A percentile compares a stretch with the other conserved stretches of the same genome.
phyloP scores from a whole-genome alignment of 1,140 invertebrate species.

The Colletes gigas region DNA sequence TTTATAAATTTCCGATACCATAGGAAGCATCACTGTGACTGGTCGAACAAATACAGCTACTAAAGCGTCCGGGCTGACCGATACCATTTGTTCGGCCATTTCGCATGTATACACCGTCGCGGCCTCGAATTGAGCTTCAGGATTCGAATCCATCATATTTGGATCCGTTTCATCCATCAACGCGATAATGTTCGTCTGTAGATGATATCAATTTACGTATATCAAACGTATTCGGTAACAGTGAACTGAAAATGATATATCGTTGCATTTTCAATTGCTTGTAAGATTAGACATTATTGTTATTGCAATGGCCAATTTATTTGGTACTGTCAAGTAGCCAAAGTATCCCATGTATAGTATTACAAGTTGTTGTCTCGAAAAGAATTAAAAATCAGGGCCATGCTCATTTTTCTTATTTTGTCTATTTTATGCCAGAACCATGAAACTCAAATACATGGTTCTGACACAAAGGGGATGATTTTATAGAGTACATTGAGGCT shows the following conservation, averaged over 20 bases:
- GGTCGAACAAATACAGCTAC: constrained; percentile 72
- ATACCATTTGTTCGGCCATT: constrained; percentile 65
- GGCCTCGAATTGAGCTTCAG: constrained; percentile 60
- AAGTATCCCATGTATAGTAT: no score
- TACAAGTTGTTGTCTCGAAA: no score
- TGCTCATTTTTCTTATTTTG: no score
- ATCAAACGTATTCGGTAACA: background rate
- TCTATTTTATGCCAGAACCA: no score
- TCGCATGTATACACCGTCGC: constrained; percentile 62
- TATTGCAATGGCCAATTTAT: background rate
- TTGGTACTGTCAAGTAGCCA: no score
- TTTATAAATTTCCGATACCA: constrained; percentile 72
- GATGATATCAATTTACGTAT: constrained; percentile 16
- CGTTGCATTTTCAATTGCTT: no score
- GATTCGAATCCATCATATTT: constrained; percentile 41
- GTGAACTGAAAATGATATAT: background rate
- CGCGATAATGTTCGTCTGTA: constrained; percentile 71
- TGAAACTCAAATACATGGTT: no score
- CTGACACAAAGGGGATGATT: no score
- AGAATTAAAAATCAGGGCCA: no score
- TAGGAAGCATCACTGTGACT: constrained; percentile 70
- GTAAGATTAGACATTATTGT: background rate
- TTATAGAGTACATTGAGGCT: no score
- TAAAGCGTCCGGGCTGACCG: constrained; percentile 65
- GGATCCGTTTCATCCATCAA: constrained; percentile 73